phyloP scores from a whole-genome alignment of 2,888 invertebrate species.

The Heliconius cydno region DNA sequence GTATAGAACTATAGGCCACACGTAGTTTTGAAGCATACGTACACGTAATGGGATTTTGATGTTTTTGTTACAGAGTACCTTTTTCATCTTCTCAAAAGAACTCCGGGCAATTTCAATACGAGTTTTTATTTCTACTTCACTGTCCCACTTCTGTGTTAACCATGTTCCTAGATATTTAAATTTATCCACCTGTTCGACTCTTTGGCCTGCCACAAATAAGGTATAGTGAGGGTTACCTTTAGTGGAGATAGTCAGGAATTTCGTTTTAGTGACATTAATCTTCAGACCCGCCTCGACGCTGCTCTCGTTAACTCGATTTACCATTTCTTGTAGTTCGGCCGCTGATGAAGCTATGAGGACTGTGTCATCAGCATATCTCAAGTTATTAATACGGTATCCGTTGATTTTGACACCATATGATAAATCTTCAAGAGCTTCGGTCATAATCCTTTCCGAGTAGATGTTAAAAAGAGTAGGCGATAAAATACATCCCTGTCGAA shows the following conservation, averaged over 20 bases:
- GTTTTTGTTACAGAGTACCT: too few relatives aligned
- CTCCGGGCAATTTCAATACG: background rate
- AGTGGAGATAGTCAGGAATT: background rate
- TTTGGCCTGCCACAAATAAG: background rate
- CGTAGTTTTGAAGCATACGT: too few relatives aligned
- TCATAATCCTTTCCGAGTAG: too few relatives aligned
- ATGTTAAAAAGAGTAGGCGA: too few relatives aligned
- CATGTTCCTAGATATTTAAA: background rate
- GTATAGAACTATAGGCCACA: too few relatives aligned
- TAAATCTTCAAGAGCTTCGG: too few relatives aligned
- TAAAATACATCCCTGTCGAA: too few relatives aligned
- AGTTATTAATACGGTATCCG: constrained; percentile 17
- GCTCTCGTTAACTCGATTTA: constrained; percentile 27
- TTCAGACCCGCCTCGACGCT: constrained; percentile 22
- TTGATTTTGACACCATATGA: too few relatives aligned
- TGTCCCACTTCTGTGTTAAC: background rate
- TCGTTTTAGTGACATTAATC: constrained; percentile 16
- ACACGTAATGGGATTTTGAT: too few relatives aligned
- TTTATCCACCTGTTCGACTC: background rate
- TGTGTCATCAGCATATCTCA: constrained; percentile 34
- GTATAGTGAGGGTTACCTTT: background rate
- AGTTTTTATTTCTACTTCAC: background rate
- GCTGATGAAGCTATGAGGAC: constrained; percentile 32
- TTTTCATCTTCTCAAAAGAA: background rate
- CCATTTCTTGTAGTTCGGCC: constrained; percentile 26